Evolutionary conservation across 2,113 vertebrate species (phyloP).

Genomic region (Petroica traversi): DNA sequence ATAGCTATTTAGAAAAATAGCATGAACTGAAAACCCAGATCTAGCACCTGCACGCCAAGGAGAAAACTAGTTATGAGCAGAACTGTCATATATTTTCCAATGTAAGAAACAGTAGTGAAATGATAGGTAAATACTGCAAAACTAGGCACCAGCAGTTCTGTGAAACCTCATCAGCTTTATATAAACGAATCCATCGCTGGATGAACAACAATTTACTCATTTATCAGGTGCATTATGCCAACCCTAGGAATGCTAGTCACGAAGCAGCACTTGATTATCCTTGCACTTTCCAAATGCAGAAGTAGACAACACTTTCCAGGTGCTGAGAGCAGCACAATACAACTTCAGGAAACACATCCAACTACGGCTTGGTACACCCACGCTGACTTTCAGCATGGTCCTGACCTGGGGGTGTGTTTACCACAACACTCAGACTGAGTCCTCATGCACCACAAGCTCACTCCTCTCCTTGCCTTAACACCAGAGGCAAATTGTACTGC

Average conservation of each 20-base stretch:
- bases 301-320: neutral
- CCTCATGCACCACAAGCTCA: rapidly evolving
- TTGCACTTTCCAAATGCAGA: neutral
- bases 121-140: neutral
- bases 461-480: neutral
- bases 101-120: neutral
- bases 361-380: neutral
- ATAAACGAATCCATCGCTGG: neutral
- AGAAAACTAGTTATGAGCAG: neutral
- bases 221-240: neutral
- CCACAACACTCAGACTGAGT: neutral
- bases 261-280: neutral
- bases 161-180: neutral
- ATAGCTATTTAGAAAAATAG: neutral
- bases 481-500: neutral
- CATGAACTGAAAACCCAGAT: neutral
- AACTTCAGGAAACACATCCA: neutral
- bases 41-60: neutral
- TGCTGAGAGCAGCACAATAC: neutral
- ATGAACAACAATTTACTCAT: neutral
- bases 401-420: neutral
- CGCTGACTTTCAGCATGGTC: neutral
- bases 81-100: neutral
- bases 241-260: neutral
- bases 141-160: rapidly evolving